A percentile compares a stretch with the other conserved stretches of the same genome.
These are phyloP conservation scores for Chinchilla lanigera DNA, from an alignment of 2,113 vertebrate species.

Conservation along the genomic window DNA sequence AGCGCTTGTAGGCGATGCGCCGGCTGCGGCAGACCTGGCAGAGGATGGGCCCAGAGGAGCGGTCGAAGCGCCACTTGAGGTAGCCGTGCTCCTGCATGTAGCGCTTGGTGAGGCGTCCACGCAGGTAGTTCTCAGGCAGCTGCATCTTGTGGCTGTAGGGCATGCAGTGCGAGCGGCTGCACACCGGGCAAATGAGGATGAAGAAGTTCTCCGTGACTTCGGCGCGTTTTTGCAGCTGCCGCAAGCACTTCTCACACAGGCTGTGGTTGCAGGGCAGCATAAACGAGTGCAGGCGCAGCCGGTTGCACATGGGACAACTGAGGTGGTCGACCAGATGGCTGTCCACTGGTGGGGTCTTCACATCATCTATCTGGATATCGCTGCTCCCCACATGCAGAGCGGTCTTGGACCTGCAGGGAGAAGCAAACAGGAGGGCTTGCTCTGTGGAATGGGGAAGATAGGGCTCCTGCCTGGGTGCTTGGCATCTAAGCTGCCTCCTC, in stretches of 20 bases:
- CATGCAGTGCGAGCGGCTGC: conserved; percentile 81
- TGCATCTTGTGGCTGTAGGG: conserved; percentile 80
- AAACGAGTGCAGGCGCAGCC: conserved; percentile 82
- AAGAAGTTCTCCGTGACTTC: conserved; percentile 83
- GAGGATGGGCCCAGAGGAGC: conserved; percentile 52
- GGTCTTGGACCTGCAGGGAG: conserved; percentile 70
- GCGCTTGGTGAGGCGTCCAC: conserved; percentile 81
- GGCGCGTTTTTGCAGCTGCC: conserved; percentile 70
- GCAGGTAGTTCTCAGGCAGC: conserved; percentile 83
- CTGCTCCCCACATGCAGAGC: conserved; percentile 54
- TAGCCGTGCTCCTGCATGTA: conserved; percentile 81
- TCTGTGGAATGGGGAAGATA: not conserved
- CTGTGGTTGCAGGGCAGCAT: conserved; percentile 85
- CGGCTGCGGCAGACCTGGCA: conserved; percentile 81
- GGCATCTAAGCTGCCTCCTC: not conserved
- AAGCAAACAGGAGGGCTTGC: not conserved
- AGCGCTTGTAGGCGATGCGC: conserved; percentile 78
- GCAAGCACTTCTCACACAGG: conserved; percentile 79
- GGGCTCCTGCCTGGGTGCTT: not conserved
- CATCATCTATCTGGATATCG: not conserved
- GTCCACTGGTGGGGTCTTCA: rapidly evolving
- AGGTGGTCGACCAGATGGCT: conserved; percentile 73
- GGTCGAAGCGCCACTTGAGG: conserved; percentile 84
- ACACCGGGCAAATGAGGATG: conserved; percentile 82
- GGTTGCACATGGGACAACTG: conserved; percentile 80